Base-by-base conservation (phyloP, 2,113 vertebrate genomes). In the Spea multiplicata region DNA sequence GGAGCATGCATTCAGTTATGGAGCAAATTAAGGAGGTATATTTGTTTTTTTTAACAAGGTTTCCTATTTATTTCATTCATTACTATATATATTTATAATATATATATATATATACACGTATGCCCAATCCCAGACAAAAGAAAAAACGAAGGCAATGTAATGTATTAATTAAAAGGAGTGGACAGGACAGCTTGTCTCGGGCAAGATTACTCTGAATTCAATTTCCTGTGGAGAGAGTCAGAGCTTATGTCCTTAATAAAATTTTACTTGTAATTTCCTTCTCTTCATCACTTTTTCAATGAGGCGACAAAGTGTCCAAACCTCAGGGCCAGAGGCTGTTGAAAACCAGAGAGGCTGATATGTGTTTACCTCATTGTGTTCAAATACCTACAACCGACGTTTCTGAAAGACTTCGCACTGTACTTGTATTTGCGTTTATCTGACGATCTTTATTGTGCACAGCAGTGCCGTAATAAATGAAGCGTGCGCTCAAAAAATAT, bases 191-290 rank as follows among this genome's bases (percentile, higher is more conserved):
- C 52, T 49, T 73, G 71, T 68, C 65, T 80, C 49, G 44, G 64
- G 47, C n/a, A 73, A 67, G 62, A 68, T 73, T 67, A 73, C 71
- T 74, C 45, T 9, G 55, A 66, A 80, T 73, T 67, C 71, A 80
- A 80, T 80, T 80, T 80, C 78, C 78, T 80, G 78, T 74, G 45
- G 71, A 48, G 62, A 73, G 53, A 66, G 66, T n/a, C 52, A 74
- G 52, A 64, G 78, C 78, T 80, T 74, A 80, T 80, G 71, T 80
- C 71, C 71, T 80, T 80, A 74, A 80, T 80, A 80, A 80, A 73
- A 68, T 57, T 80, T 73, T 80, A 74, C 50, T 74, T 80, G 78
- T 74, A 80, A 80, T 80, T 80, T 80, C 78, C 71, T 73, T 80
- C 53, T 67, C 44, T 44, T 73, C 52, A 66, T 66, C 69, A 59